Percentiles rank a stretch among this genome's conserved stretches.
Conservation (phyloP, 2,797 vertebrate genomes). For the Acridotheres tristis region DNA sequence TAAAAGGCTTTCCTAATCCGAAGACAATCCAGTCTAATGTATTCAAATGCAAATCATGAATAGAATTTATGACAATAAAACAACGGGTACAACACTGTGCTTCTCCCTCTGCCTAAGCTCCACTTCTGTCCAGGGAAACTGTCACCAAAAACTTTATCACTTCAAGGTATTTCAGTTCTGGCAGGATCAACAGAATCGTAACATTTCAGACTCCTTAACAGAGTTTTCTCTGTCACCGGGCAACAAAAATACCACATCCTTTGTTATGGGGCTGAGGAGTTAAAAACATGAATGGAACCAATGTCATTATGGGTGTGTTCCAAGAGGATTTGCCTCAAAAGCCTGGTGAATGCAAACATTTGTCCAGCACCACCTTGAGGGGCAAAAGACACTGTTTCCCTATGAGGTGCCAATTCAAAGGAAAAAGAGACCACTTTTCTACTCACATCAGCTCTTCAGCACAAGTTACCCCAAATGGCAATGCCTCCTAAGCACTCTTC, state of each 20-base stretch:
- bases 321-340: not conserved
- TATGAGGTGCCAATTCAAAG: not conserved
- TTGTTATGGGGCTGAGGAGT: not conserved
- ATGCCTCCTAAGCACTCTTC: not conserved
- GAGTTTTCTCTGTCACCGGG: not conserved
- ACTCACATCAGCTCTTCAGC: not conserved
- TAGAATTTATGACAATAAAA: not conserved
- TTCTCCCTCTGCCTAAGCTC: not conserved
- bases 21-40: not conserved
- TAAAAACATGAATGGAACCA: not conserved
- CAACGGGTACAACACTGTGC: accelerated
- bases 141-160: not conserved
- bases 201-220: not conserved
- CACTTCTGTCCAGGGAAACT: not conserved
- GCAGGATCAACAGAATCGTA: not conserved
- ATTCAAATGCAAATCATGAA: not conserved
- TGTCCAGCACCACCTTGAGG: not conserved
- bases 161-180: not conserved
- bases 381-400: not conserved
- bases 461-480: not conserved
- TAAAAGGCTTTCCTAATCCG: not conserved
- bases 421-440: not conserved
- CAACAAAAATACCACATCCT: not conserved
- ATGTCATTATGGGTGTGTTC: not conserved
- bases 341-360: not conserved